Conservation (phyloP, 2,888 invertebrate genomes). For the Acholoe squamosa region DNA sequence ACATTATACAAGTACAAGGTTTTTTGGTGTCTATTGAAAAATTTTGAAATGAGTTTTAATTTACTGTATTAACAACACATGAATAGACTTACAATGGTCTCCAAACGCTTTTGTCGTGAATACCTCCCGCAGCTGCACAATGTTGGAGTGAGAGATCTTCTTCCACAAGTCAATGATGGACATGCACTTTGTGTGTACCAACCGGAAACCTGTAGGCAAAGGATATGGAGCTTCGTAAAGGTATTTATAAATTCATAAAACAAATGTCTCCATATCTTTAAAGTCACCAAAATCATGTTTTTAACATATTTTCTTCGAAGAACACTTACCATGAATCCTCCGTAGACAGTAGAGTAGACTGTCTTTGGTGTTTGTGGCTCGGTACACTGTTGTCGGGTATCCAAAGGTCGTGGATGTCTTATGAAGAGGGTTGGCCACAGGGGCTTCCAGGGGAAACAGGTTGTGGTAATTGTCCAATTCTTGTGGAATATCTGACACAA, state of each 20-base stretch:
- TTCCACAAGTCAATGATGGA: conserved; percentile 96
- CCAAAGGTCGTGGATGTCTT: conserved; percentile 89
- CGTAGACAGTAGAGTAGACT: conserved; percentile 93
- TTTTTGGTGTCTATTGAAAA: too few species aligned
- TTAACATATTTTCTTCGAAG: too few species aligned
- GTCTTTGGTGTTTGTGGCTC: conserved; percentile 87
- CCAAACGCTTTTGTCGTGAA: conserved; percentile 98
- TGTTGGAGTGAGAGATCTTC: conserved; percentile 96
- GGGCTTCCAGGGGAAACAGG: conserved; percentile 91
- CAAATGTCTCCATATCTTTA: too few species aligned
- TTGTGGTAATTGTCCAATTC: conserved; percentile 96
- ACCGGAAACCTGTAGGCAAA: conserved; percentile 87
- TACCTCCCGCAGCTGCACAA: conserved; percentile 95
- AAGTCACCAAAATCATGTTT: too few species aligned
- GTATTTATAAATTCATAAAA: too few species aligned
- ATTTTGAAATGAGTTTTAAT: too few species aligned
- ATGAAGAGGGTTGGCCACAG: conserved; percentile 83
- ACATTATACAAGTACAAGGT: too few species aligned
- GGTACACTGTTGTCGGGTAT: conserved; percentile 92
- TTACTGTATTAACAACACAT: too few species aligned
- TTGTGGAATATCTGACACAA: conserved; percentile 89
- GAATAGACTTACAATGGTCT: conserved; percentile 87
- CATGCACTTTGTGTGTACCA: conserved; percentile 93
- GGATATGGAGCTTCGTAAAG: too few species aligned
- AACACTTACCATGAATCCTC: conserved; percentile 89